Evolutionary conservation across 2,888 invertebrate genomes (phyloP).

Genomic region (Lapara coniferarum): DNA sequence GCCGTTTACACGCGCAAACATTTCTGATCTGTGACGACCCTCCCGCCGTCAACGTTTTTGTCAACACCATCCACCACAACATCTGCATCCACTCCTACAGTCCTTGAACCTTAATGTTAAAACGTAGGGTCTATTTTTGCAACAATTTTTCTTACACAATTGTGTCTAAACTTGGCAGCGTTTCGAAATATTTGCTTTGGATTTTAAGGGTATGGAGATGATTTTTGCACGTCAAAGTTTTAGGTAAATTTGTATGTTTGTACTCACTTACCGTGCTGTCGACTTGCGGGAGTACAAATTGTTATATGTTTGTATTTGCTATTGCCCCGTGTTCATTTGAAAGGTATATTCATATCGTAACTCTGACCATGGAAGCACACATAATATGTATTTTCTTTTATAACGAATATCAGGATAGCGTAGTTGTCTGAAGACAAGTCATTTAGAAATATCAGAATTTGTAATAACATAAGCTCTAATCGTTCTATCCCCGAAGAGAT

Average conservation of each 20-base stretch:
- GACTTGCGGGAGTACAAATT: conserved; percentile 16
- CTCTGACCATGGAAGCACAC: no score
- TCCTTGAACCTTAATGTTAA: conserved; percentile 28
- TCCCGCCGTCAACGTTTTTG: conserved; percentile 52
- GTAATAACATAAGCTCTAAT: no score
- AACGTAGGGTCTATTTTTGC: conserved; percentile 33
- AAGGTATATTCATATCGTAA: no score
- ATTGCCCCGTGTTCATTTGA: no score
- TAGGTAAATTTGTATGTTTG: conserved; percentile 21
- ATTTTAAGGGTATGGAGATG: conserved; percentile 58
- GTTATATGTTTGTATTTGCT: not conserved
- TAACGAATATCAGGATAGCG: no score
- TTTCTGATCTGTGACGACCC: conserved; percentile 52
- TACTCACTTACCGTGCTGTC: conserved; percentile 8
- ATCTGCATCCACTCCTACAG: conserved; percentile 19
- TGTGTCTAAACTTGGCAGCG: conserved; percentile 33
- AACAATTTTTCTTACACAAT: conserved; percentile 11
- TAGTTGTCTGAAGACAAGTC: no score
- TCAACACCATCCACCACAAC: conserved; percentile 38
- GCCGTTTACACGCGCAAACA: conserved; percentile 56
- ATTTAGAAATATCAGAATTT: no score
- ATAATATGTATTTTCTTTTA: no score
- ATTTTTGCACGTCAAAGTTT: conserved; percentile 53
- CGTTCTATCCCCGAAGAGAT: no score
- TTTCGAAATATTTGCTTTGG: conserved; percentile 55